Evolutionary conservation across 2,797 vertebrate species (phyloP), one percentile per base, ranked within the genome.

Genomic region (Squalus acanthias): DNA sequence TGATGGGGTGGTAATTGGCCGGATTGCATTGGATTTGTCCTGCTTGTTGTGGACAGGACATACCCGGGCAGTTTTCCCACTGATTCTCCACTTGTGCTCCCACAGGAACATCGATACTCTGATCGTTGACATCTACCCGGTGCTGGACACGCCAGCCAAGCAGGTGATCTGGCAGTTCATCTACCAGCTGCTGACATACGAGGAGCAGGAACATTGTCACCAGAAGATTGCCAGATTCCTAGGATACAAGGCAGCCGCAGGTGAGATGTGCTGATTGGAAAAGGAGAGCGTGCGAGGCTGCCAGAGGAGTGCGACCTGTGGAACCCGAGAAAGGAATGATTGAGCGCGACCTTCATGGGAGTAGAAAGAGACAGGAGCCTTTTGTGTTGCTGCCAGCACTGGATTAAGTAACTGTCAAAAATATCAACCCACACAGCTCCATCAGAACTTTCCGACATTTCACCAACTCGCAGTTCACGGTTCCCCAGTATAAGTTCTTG

Each of bases 131-230:
- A 98, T 99, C 96, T 99, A 99, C 97, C 99, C 99, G 0, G 98
- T 99, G 97, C 97, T 99, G 98, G 99, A 99, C 97, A 99, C 99
- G 7, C 99, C 99, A 0, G 99, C 99, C 98, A 99, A 99, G 97
- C 99, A 99, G 97, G 98, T 99, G 97, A 99, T 99, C 96, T 99
- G 99, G 99, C 99, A 99, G 97, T 99, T 99, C 97, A 97, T 99
- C 97, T 99, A 99, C 98, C 99, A 99, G 98, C 98, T 99, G 97
- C 97, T 99, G 97, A 99, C 99, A 0, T 99, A 99, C 0, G 99
- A 99, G 97, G 99, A 99, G 97, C 99, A 99, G 97, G 99, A 99
- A 89, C 99, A 99, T 96, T 99, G 99, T 97, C 99, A 99, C 97
- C 98, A 98, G 98, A 99, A 99, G 97, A 99, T 99, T 72, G 98